Percentiles rank a stretch among this genome's conserved stretches.
Evolutionary conservation across 1,140 invertebrate genomes (phyloP).

Genomic region (Caenorhabditis brenneri): DNA sequence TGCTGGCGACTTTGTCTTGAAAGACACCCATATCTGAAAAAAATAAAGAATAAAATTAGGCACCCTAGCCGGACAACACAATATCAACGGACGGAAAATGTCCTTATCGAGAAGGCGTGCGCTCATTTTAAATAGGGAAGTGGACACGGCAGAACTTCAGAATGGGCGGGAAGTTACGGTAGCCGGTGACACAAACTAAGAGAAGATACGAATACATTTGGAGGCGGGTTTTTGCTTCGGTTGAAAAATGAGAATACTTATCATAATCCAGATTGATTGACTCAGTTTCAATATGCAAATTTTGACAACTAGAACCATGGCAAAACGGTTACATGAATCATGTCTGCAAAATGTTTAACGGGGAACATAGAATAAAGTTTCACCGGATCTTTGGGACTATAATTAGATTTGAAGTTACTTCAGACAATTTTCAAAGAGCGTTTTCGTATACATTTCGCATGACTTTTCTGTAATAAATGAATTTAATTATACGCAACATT

Average conservation of each 20-base stretch:
- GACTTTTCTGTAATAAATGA: neutral
- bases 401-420: neutral
- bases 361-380: neutral
- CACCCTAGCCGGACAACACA: neutral
- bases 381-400: neutral
- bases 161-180: conserved; percentile 36
- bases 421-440: neutral
- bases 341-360: neutral
- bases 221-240: neutral
- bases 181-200: neutral
- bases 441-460: neutral
- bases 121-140: conserved; percentile 27
- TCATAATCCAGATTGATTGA: conserved; percentile 2
- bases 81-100: neutral
- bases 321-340: neutral
- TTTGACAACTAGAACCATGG: neutral
- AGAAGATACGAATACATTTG: neutral
- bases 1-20: conserved; percentile 47
- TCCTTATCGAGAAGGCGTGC: conserved; percentile 6
- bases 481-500: neutral
- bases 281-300: conserved; percentile 22
- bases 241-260: conserved; percentile 6
- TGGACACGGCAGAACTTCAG: conserved; percentile 11
- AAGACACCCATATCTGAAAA: conserved; percentile 49
- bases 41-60: neutral